Conservation (phyloP, 2,888 invertebrate genomes). For the Alloscopus bannaensis region DNA sequence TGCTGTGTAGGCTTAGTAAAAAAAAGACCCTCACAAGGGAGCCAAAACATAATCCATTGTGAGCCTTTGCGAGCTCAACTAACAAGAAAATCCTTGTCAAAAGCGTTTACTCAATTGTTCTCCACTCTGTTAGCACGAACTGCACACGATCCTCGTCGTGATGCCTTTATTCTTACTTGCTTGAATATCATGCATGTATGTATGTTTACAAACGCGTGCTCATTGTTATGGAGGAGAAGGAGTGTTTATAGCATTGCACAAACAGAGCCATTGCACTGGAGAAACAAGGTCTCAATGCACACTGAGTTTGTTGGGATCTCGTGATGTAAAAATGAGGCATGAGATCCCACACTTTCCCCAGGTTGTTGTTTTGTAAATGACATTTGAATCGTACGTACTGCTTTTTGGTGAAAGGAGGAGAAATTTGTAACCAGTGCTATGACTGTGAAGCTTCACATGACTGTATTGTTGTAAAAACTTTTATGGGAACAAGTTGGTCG, state of each 20-base stretch:
- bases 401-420: too few relatives aligned
- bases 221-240: neutral
- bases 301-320: too few relatives aligned
- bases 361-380: too few relatives aligned
- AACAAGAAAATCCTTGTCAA: slow-evolving; percentile 24
- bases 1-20: slow-evolving; percentile 18
- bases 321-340: neutral
- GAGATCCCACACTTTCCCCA: slow-evolving; percentile 30
- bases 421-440: too few relatives aligned
- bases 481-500: too few relatives aligned
- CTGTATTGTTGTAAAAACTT: too few relatives aligned
- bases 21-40: slow-evolving; percentile 43
- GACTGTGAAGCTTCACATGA: too few relatives aligned
- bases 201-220: neutral
- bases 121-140: slow-evolving; percentile 18
- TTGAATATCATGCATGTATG: neutral
- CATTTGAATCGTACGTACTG: too few relatives aligned
- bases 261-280: too few relatives aligned
- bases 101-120: slow-evolving; percentile 20
- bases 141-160: slow-evolving; percentile 8
- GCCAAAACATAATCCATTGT: slow-evolving; percentile 49
- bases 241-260: too few relatives aligned
- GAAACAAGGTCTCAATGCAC: too few relatives aligned
- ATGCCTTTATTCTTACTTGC: neutral
- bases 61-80: neutral